Conservation (phyloP, 2,888 invertebrate species). For the Lithophane socia region DNA sequence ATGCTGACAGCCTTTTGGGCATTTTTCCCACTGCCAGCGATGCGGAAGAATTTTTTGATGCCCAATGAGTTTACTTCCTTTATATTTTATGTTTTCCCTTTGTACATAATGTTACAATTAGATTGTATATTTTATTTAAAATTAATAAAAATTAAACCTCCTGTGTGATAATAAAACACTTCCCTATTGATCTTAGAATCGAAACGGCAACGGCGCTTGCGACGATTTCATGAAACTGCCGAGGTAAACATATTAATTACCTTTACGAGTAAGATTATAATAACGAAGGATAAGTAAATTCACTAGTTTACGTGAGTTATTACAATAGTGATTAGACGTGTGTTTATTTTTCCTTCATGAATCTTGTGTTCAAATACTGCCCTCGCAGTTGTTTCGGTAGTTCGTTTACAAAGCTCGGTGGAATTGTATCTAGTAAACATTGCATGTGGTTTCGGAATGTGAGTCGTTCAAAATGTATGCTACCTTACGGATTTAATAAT, state of each 20-base stretch:
- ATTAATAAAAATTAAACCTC: too few relatives aligned
- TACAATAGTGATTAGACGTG: constrained; percentile 51
- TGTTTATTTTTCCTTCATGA: constrained; percentile 51
- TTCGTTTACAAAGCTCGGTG: constrained; percentile 40
- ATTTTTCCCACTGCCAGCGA: too few relatives aligned
- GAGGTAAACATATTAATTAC: not conserved
- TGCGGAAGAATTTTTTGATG: too few relatives aligned
- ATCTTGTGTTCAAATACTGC: constrained; percentile 39
- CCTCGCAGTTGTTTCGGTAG: constrained; percentile 35
- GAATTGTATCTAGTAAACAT: constrained; percentile 44
- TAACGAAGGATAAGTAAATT: constrained; percentile 3
- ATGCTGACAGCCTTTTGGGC: too few relatives aligned
- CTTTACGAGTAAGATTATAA: not conserved
- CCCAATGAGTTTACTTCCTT: too few relatives aligned
- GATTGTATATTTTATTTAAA: too few relatives aligned
- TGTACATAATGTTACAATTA: too few relatives aligned
- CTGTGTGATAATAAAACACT: too few relatives aligned
- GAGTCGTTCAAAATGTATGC: constrained; percentile 12
- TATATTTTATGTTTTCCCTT: too few relatives aligned
- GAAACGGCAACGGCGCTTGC: not conserved
- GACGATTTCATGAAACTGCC: not conserved
- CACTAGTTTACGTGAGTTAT: constrained; percentile 8
- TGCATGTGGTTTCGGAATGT: constrained; percentile 24
- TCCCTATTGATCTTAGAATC: not conserved
- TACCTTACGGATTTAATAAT: constrained; percentile 17